Evolutionary conservation across 35 echinoderm and acorn worm genomes (phyloP).

Genomic region (Heliocidaris erythrogramma): DNA sequence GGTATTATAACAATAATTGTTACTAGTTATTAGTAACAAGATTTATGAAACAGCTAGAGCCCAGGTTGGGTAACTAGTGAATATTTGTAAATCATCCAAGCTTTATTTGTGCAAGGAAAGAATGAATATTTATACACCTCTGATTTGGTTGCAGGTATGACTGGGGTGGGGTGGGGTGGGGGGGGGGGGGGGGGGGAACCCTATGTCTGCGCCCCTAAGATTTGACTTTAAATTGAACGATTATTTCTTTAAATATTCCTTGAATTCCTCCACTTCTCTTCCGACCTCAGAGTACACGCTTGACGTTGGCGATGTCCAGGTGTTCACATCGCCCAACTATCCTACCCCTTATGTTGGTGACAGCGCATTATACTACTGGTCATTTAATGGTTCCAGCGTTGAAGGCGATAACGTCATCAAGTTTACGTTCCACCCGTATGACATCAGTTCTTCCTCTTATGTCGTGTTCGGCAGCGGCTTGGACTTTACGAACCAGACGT

Average conservation of each 20-base stretch:
- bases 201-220: too few species aligned
- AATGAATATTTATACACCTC: too few species aligned
- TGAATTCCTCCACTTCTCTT: neutral
- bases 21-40: too few species aligned
- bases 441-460: slow-evolving; percentile 23
- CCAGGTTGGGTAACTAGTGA: neutral
- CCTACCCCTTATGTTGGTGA: neutral
- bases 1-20: too few species aligned
- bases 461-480: slow-evolving; percentile 14
- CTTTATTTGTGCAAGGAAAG: too few species aligned
- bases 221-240: too few species aligned
- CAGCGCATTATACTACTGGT: neutral
- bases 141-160: too few species aligned
- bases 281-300: neutral
- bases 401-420: slow-evolving; percentile 11
- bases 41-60: neutral
- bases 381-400: neutral
- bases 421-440: slow-evolving; percentile 19
- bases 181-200: too few species aligned
- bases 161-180: too few species aligned
- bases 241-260: too few species aligned
- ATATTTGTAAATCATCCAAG: too few species aligned
- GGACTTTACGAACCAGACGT: slow-evolving; percentile 18
- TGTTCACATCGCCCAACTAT: neutral
- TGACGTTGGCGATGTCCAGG: neutral